Base-by-base conservation (phyloP, 1,140 invertebrate genomes). In the Leguminivora glycinivorella region DNA sequence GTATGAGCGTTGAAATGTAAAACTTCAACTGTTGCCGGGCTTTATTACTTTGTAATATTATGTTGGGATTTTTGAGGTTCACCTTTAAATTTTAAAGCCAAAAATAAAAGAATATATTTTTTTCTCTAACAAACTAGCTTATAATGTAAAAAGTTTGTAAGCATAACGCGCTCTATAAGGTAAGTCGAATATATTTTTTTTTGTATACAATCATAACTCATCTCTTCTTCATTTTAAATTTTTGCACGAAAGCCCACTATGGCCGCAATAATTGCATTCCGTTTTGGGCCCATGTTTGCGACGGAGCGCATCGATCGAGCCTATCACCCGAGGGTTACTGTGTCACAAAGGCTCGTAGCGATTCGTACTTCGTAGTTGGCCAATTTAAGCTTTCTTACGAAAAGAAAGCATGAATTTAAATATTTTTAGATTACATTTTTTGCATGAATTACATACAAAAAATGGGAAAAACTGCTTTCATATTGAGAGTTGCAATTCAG, bases 1-100 rank as follows among this genome's bases (percentile, higher is more conserved):
- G 56, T 25, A 52, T 19, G 19, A 52, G 58, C n/a, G 58, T 63
- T 63, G 58, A 34, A 63, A 63, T 19, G 26, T 63, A 63, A 63
- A 29, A 31, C 25, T 29, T 63, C 26, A 63, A 63, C 58, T 63
- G 25, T 31, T 10, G 26, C 22, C 5, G 12, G 3, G 29, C 26
- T 63, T 29, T 63, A 17, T 63, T 63, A 63, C 58, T 63, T 31
- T 63, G 58, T 63, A 22, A 22, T 52, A 52, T 52, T 52, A 22
- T 52, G 19, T 19, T 22, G 17, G 19, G 17, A 52, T 4, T 19
- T 52, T 52, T 52, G 7, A 10, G 19, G 7, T 9, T 22, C n/a
- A 10, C 19, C 10, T 52, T 52, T 22, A 52, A 52, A 38, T 34
- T 9, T 34, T 38, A 38, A 12, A 38, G 34, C 12, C 3, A 38